Evolutionary conservation across 1,140 invertebrate genomes (phyloP).

Genomic region (Drosophila pseudoananassae): DNA sequence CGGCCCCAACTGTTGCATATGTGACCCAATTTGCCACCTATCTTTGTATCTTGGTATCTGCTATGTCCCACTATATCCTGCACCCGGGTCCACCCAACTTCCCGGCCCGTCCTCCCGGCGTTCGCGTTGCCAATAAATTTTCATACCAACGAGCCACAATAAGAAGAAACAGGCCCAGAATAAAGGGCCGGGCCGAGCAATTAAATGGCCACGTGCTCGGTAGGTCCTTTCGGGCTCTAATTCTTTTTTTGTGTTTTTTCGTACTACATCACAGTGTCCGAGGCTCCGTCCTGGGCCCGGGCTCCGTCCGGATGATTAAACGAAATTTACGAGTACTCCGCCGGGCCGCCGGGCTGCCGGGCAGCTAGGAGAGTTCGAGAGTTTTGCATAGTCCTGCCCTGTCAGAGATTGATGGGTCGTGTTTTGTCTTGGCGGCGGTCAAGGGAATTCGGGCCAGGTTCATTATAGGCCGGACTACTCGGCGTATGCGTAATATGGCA

Average conservation of each 20-base stretch:
- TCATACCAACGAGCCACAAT: slow-evolving; percentile 12
- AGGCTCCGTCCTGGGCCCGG: slow-evolving; percentile 1
- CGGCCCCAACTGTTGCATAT: neutral
- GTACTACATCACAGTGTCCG: slow-evolving; percentile 66
- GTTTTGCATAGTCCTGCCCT: slow-evolving; percentile 64
- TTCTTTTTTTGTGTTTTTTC: slow-evolving; percentile 45
- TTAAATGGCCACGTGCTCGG: slow-evolving; percentile 64
- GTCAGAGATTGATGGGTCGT: slow-evolving; percentile 72
- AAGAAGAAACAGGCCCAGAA: neutral
- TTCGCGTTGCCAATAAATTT: slow-evolving; percentile 54
- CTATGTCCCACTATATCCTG: neutral
- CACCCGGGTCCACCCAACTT: slow-evolving; percentile 5
- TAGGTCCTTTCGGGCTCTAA: slow-evolving; percentile 52
- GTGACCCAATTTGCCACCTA: neutral
- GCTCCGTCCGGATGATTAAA: slow-evolving; percentile 66
- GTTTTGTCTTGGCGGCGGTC: slow-evolving; percentile 58
- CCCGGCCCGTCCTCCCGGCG: slow-evolving; percentile 52
- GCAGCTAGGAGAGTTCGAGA: slow-evolving; percentile 4
- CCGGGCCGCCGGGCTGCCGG: neutral
- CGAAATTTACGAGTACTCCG: slow-evolving; percentile 72
- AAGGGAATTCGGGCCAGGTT: slow-evolving; percentile 15
- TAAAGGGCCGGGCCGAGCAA: slow-evolving; percentile 20
- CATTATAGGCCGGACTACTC: slow-evolving; percentile 55
- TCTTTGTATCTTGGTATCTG: neutral
- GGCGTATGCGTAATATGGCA: slow-evolving; percentile 56